A percentile compares a stretch with the other conserved stretches of the same genome.
Conservation (phyloP, 2,797 vertebrate species). For the Tolypeutes matacus region DNA sequence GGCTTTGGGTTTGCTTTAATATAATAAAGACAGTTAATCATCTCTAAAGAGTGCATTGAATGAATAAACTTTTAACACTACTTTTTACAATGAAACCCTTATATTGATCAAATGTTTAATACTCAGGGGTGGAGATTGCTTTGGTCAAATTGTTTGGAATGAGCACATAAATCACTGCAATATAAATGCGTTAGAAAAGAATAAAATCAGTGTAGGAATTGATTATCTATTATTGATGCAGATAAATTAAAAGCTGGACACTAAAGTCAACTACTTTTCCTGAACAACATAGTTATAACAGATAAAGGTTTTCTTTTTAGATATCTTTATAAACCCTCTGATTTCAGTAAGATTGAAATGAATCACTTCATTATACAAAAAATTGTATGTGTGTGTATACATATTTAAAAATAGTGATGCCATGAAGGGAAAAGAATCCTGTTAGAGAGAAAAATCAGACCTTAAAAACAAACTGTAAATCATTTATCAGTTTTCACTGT, state of each 20-base stretch:
- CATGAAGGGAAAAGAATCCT: background rate
- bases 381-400: background rate
- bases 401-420: too few relatives aligned
- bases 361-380: constrained; percentile 10
- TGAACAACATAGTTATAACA: constrained; percentile 8
- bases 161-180: constrained; percentile 67
- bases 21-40: constrained; percentile 96
- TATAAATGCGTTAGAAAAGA: constrained; percentile 60
- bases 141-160: constrained; percentile 72
- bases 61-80: constrained; percentile 92
- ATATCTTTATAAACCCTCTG: constrained; percentile 22
- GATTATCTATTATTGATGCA: constrained; percentile 62
- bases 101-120: constrained; percentile 89
- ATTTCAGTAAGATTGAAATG: constrained; percentile 6
- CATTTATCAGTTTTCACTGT: background rate
- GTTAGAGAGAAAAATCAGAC: background rate
- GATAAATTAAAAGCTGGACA: constrained; percentile 59
- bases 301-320: constrained; percentile 20
- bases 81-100: constrained; percentile 89
- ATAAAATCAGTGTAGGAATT: constrained; percentile 41
- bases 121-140: constrained; percentile 77
- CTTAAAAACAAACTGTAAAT: background rate
- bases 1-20: constrained; percentile 95
- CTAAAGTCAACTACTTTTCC: constrained; percentile 5
- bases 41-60: constrained; percentile 94